Evolutionary conservation across 1,140 invertebrate species (phyloP).

Genomic region (Ceratina japonica): DNA sequence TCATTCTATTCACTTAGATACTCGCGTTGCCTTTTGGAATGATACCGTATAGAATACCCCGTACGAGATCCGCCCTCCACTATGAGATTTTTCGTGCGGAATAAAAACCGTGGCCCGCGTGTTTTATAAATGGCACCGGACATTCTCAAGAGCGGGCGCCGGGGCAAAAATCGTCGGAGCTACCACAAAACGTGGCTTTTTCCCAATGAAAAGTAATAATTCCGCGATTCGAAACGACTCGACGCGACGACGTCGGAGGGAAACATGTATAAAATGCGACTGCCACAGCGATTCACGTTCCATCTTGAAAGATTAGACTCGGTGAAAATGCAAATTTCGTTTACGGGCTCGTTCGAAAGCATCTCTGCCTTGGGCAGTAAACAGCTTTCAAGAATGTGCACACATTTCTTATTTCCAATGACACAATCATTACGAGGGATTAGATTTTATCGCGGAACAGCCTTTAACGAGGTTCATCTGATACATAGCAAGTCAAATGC

Average conservation of each 20-base stretch:
- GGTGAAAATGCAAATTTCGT: conserved; percentile 7
- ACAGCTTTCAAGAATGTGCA: too few relatives aligned
- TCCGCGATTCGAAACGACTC: background rate
- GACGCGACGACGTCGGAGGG: too few relatives aligned
- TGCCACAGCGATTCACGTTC: background rate
- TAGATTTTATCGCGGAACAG: too few relatives aligned
- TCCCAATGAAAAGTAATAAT: background rate
- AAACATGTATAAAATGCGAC: background rate
- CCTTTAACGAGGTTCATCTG: too few relatives aligned
- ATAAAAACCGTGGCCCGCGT: conserved; percentile 16
- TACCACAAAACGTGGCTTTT: background rate
- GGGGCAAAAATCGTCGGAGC: background rate
- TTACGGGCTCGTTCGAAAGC: background rate
- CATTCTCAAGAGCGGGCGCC: background rate
- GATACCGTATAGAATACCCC: conserved; percentile 15
- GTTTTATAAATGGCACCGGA: conserved; percentile 18
- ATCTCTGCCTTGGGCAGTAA: too few relatives aligned
- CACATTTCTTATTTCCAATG: too few relatives aligned
- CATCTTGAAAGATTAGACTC: background rate
- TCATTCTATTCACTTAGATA: conserved; percentile 40
- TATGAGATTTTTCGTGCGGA: conserved; percentile 19
- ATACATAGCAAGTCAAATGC: too few relatives aligned
- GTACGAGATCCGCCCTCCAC: conserved; percentile 3
- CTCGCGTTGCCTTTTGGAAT: conserved; percentile 27
- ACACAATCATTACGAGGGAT: too few relatives aligned